Evolutionary conservation across 2,113 vertebrate genomes (phyloP).

Genomic region (Cercocebus atys): DNA sequence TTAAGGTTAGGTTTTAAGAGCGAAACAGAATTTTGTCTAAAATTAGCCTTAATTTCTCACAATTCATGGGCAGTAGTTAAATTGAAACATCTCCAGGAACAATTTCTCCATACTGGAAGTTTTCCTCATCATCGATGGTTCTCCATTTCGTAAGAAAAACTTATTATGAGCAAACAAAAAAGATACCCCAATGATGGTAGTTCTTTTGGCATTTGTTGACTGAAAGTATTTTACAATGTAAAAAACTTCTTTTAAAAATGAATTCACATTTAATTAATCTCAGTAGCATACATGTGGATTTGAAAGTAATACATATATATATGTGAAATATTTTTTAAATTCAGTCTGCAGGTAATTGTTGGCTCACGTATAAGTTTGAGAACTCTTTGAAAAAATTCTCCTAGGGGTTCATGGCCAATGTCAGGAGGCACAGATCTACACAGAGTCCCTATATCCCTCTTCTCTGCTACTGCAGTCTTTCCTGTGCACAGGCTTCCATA

Average conservation of each 20-base stretch:
- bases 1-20: background rate
- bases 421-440: background rate
- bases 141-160: background rate
- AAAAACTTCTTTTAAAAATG: conserved; percentile 13
- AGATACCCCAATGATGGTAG: background rate
- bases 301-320: background rate
- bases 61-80: background rate
- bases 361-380: background rate
- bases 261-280: conserved; percentile 29
- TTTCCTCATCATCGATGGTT: background rate
- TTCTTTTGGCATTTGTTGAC: background rate
- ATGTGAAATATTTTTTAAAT: background rate
- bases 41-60: conserved; percentile 26
- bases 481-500: background rate
- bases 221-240: background rate
- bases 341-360: background rate
- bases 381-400: background rate
- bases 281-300: background rate
- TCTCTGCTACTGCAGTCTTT: background rate
- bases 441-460: background rate
- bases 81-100: background rate
- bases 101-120: background rate
- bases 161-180: background rate
- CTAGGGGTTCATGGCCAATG: background rate
- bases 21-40: background rate